Evolutionary conservation across 1,140 invertebrate species (phyloP).

Genomic region (Hylaeus volcanicus): DNA sequence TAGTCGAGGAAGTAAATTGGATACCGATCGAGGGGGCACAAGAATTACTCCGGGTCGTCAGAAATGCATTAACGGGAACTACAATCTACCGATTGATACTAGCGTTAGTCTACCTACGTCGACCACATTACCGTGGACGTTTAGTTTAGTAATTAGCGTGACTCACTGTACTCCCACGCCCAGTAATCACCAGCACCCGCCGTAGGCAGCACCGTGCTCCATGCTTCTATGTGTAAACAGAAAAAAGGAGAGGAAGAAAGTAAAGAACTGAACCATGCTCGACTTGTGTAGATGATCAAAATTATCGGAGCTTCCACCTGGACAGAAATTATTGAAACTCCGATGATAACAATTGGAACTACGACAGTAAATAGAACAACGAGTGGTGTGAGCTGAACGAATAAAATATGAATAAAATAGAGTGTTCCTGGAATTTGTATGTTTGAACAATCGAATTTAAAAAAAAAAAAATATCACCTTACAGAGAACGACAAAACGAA

Average conservation of each 20-base stretch:
- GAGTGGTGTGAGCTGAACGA: no score
- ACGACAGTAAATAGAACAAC: no score
- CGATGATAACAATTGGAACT: neutral
- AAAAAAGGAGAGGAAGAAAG: conserved; percentile 72
- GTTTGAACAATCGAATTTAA: no score
- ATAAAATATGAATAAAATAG: no score
- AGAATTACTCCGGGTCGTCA: neutral
- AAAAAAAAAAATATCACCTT: no score
- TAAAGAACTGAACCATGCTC: conserved; percentile 67
- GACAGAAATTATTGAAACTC: neutral
- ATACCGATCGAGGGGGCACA: conserved; percentile 3
- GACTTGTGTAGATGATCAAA: neutral
- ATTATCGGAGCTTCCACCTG: neutral
- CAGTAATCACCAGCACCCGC: conserved; percentile 78
- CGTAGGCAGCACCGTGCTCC: conserved; percentile 79
- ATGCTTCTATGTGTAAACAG: conserved; percentile 76
- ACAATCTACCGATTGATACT: conserved; percentile 56
- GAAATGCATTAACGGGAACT: conserved; percentile 37
- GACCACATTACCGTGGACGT: conserved; percentile 43
- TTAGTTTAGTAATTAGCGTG: conserved; percentile 64
- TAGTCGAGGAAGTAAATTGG: neutral
- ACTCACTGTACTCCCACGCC: conserved; percentile 79
- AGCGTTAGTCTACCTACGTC: conserved; percentile 46
- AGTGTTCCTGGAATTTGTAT: no score
- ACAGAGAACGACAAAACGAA: no score